Percentiles rank a stretch among this genome's conserved stretches.
These are phyloP conservation scores for Sesia apiformis DNA, from an alignment of 2,888 invertebrate genomes.

Conservation along the genomic window DNA sequence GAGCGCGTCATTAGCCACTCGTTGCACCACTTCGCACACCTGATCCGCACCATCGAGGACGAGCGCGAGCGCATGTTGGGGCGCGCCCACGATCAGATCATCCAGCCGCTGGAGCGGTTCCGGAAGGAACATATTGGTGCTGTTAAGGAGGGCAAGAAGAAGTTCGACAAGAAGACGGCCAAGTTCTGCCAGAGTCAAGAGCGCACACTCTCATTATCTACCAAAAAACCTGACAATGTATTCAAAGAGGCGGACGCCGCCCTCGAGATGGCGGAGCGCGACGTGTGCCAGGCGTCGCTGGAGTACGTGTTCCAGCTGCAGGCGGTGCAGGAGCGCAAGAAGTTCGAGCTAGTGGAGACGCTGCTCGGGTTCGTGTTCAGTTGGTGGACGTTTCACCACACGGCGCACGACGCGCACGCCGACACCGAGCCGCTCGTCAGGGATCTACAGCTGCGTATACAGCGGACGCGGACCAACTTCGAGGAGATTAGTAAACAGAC, in stretches of 20 bases:
- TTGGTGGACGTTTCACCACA: constrained; percentile 98
- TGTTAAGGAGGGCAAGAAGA: constrained; percentile 96
- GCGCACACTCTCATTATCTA: constrained; percentile 92
- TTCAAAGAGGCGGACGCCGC: constrained; percentile 98
- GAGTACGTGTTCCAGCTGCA: constrained; percentile 98
- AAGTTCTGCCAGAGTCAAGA: constrained; percentile 98
- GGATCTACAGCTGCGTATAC: constrained; percentile 93
- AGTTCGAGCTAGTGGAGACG: constrained; percentile 99
- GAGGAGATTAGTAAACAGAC: constrained; percentile 93
- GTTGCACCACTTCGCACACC: constrained; percentile 91
- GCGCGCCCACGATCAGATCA: constrained; percentile 93
- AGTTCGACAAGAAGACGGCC: constrained; percentile 97
- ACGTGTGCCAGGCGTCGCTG: constrained; percentile 96
- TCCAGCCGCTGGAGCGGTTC: constrained; percentile 94
- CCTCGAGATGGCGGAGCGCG: constrained; percentile 96
- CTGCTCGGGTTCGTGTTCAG: constrained; percentile 93
- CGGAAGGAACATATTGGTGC: constrained; percentile 96
- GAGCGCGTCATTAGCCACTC: constrained; percentile 95
- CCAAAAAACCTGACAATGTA: constrained; percentile 91
- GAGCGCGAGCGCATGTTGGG: constrained; percentile 96
- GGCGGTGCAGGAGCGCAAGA: constrained; percentile 98
- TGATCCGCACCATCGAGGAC: constrained; percentile 95
- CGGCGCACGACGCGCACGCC: constrained; percentile 91
- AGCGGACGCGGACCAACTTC: constrained; percentile 96
- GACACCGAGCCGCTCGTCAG: constrained; percentile 95